Evolutionary conservation across 2,113 vertebrate genomes (phyloP), one percentile per base, ranked within the genome.

Genomic region (Podocnemis expansa): DNA sequence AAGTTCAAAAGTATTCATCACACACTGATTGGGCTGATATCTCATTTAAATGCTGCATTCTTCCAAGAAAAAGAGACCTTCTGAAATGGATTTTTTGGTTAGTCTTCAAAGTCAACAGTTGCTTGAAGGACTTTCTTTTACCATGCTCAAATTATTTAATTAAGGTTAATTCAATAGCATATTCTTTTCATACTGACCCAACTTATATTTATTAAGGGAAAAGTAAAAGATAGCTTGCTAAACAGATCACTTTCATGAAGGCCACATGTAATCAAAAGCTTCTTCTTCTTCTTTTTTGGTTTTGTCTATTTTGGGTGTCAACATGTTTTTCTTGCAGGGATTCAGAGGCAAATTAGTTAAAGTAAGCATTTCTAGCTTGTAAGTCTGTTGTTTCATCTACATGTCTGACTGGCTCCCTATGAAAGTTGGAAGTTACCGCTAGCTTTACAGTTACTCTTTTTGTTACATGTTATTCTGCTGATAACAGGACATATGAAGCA

Each of bases 111-210:
- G 95, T 97, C 88, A 92, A 73, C 75, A 90, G 82, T 87, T 87
- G 51, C 90, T 94, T 95, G 75, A 63, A 96, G 93, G 96, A 97
- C 97, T 98, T 97, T 97, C 90, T 96, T 96, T 83, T 95, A 87
- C 94, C 80, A 94, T 78, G 52, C 51, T 96, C 88, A 96, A 92
- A 95, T 97, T 94, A 97, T 93, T 97, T 94, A 73, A 85, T 92
- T 41, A 93, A 91, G 70, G 73, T 58, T 89, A 94, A 93, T 81
- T 84, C 95, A 95, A 95, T 60, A 95, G 54, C 45, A 34, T 89
- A 93, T 93, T 97, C 89, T 96, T 97, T 95, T 97, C 79, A 87
- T 85, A 60, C 17, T 95, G 80, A 63, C 75, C 93, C 81, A 56
- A 78, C 60, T 83, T 76, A 87, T 81, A 91, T 93, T 97, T 95